Evolutionary conservation across 2,113 vertebrate species (phyloP), one percentile per base, ranked within the genome.

Genomic region (Gobio gobio): DNA sequence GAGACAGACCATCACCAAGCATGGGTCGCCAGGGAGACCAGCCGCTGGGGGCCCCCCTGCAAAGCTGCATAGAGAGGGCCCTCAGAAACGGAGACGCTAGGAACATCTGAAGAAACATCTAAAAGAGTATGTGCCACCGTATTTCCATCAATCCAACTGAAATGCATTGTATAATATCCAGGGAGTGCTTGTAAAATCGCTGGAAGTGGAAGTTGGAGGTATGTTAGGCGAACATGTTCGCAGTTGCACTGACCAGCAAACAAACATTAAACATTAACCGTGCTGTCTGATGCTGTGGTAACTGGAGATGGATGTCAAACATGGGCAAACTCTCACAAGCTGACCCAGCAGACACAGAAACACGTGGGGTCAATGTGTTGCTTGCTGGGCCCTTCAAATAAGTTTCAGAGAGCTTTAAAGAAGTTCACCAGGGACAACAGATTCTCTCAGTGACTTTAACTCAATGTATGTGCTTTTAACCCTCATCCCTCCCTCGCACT

Each of bases 201-300:
- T 47, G 4, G 12, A 9, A 78, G 36, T 8, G 47, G 43, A 64
- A 61, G 79, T 47, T 72, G 80, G 77, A 84, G 87, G 72, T 86
- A 45, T 61, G 78, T 43, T 4, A 12, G 3, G 83, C 6, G 47
- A 92, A 90, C 85, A 81, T 86, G 49, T 85, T 6, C 78, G 91
- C 87, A 85, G 88, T 83, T 86, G 88, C 87, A 43, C 70, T 59
- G 74, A 84, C 86, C 89, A 88, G 88, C 87, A 89, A 91, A 86
- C 70, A 85, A 91, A 90, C 91, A 92, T 93, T 91, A 93, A 94
- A 92, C 85, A 92, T 95, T 92, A 92, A 93, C 90, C 82, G 83
- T 82, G 68, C 45, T 10, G 77, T 82, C 86, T 66, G 75, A 86
- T 85, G 83, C 83, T 90, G 74, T 70, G 86, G 93, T 78, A 91